phyloP scores from a whole-genome alignment of 2,888 invertebrate species.

The Acanthoscelides obtectus region DNA sequence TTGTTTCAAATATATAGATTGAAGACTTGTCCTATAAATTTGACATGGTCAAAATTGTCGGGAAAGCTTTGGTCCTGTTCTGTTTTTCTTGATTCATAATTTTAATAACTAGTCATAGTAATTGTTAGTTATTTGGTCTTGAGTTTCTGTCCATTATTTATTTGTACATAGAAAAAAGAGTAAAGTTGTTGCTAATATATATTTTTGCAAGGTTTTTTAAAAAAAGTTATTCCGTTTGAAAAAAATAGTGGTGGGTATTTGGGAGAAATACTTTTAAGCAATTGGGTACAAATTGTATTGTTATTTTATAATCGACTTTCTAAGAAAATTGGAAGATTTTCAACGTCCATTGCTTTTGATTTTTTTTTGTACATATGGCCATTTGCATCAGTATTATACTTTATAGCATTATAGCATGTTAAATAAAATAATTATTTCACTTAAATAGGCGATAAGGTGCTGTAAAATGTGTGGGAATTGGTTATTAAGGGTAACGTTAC shows the following conservation, averaged over 20 bases:
- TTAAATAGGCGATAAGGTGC: neutral
- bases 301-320: constrained; percentile 2
- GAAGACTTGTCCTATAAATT: neutral
- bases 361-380: neutral
- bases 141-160: constrained; percentile 32
- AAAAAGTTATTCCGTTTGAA: neutral
- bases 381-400: neutral
- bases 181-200: constrained; percentile 32
- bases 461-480: neutral
- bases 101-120: constrained; percentile 42
- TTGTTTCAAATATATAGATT: neutral
- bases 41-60: constrained; percentile 4
- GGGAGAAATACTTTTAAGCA: constrained; percentile 13
- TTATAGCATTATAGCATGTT: neutral
- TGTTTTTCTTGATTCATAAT: constrained; percentile 26
- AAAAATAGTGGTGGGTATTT: constrained; percentile 16
- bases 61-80: constrained; percentile 18
- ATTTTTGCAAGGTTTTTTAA: constrained; percentile 12
- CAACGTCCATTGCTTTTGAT: neutral
- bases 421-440: neutral
- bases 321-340: neutral
- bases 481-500: too few species aligned
- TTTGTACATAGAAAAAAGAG: constrained; percentile 31
- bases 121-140: constrained; percentile 34
- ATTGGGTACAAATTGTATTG: constrained; percentile 10